phyloP scores from a whole-genome alignment of 2,113 vertebrate species.

The Melanocharis versteri region DNA sequence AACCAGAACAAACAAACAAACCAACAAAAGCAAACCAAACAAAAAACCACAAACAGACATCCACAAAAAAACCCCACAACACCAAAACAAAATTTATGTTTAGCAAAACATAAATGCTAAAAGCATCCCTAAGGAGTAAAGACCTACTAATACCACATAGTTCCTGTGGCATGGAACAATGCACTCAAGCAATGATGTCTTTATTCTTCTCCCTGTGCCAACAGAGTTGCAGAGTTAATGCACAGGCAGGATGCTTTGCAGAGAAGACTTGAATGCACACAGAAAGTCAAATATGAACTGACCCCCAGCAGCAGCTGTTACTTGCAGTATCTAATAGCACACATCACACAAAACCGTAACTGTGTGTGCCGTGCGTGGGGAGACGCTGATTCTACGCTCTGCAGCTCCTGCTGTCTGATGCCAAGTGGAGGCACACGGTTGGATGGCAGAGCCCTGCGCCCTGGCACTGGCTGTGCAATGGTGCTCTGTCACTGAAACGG shows the following conservation, averaged over 20 bases:
- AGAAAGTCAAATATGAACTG: not conserved
- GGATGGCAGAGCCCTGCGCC: not conserved
- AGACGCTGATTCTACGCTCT: rapidly evolving
- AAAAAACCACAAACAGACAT: not conserved
- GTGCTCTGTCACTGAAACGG: not conserved
- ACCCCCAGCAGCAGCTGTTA: not conserved
- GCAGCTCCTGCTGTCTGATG: not conserved
- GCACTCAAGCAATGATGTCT: not conserved
- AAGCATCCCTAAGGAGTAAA: not conserved
- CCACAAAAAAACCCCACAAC: not conserved
- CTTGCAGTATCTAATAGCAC: not conserved
- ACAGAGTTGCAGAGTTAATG: not conserved
- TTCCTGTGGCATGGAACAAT: not conserved
- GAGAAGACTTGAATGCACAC: not conserved
- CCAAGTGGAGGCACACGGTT: not conserved
- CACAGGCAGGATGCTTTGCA: not conserved
- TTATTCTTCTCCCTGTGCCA: not conserved
- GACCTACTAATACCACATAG: not conserved
- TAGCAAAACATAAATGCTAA: not conserved
- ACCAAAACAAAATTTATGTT: not conserved
- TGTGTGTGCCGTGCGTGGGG: not conserved
- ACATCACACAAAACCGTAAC: not conserved
- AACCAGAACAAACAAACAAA: not conserved
- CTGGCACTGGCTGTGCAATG: not conserved
- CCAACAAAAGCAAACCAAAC: not conserved